Percentiles rank a stretch among this genome's conserved stretches.
phyloP scores from a whole-genome alignment of 1,140 invertebrate genomes.

The Odontomachus brunneus region DNA sequence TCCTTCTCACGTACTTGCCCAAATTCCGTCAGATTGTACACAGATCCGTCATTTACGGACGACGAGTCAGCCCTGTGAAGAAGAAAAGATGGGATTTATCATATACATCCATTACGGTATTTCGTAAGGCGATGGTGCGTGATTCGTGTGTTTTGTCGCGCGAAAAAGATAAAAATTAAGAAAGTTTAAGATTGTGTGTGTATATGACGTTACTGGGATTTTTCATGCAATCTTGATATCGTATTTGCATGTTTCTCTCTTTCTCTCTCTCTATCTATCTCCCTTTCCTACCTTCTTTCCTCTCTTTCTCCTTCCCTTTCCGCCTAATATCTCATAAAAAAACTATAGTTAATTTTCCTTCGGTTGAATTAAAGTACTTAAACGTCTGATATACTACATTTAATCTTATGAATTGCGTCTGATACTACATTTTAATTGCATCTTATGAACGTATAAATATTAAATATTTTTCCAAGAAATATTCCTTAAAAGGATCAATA shows the following conservation, averaged over 20 bases:
- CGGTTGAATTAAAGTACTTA: no score
- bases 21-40: slow-evolving; percentile 83
- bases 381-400: no score
- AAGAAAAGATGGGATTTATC: background rate
- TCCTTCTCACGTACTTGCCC: slow-evolving; percentile 80
- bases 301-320: no score
- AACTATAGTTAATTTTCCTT: no score
- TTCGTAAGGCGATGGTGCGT: background rate
- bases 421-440: no score
- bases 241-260: background rate
- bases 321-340: no score
- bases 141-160: background rate
- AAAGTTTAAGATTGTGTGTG: no score
- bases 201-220: no score
- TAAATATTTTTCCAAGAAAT: no score
- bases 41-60: slow-evolving; percentile 64
- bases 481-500: no score
- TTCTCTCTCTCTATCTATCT: background rate
- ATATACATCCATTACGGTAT: background rate
- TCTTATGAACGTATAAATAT: no score
- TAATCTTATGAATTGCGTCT: no score
- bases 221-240: background rate
- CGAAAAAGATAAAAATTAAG: background rate
- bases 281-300: background rate
- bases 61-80: slow-evolving; percentile 82